These are phyloP conservation scores for Heterodera schachtii DNA, from an alignment of 1,140 invertebrate genomes.

Conservation along the genomic window DNA sequence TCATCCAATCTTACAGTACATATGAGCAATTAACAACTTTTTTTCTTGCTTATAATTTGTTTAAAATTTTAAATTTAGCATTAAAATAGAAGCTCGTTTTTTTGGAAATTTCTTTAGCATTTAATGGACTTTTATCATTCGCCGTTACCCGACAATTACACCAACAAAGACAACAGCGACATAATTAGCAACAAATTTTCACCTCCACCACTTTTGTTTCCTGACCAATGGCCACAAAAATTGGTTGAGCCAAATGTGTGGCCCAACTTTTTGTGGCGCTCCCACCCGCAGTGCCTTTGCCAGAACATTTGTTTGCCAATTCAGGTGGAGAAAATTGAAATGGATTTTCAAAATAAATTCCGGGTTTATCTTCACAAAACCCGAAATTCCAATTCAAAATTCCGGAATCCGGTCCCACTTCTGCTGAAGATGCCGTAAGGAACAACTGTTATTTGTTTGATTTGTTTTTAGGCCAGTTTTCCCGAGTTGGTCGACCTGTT, in stretches of 20 bases:
- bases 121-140: not conserved
- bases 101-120: not conserved
- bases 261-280: conserved; percentile 50
- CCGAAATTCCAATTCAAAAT: conserved; percentile 1
- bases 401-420: too few relatives aligned
- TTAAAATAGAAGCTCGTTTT: too few relatives aligned
- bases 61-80: too few relatives aligned
- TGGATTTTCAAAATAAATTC: too few relatives aligned
- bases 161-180: not conserved
- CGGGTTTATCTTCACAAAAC: too few relatives aligned
- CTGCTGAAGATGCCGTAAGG: too few relatives aligned
- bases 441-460: too few relatives aligned
- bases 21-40: too few relatives aligned
- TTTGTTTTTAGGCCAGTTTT: conserved; percentile 36
- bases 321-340: conserved; percentile 27
- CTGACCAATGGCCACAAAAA: conserved; percentile 18
- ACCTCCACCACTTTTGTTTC: not conserved
- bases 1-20: too few relatives aligned
- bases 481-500: conserved; percentile 57
- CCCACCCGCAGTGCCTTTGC: conserved; percentile 24
- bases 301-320: conserved; percentile 42
- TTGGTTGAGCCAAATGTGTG: conserved; percentile 37
- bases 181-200: not conserved
- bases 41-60: too few relatives aligned
- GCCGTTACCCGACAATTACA: not conserved